Conservation (phyloP, 2,888 invertebrate species). For the Helobdella robusta region DNA sequence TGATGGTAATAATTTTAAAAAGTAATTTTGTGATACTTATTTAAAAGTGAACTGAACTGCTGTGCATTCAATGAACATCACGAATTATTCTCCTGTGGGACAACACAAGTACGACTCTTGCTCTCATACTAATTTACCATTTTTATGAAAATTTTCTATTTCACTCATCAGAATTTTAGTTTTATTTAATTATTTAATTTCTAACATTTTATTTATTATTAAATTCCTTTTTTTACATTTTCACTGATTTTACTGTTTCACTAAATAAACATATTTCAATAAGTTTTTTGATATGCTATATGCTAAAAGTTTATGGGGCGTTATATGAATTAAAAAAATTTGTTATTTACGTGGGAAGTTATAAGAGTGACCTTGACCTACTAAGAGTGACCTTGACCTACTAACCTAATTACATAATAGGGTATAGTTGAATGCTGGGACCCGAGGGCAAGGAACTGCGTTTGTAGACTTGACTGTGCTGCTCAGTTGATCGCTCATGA, state of each 20-base stretch:
- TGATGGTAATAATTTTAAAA: background rate
- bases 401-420: too few species aligned
- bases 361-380: too few species aligned
- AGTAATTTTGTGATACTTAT: too few species aligned
- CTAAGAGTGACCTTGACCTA: background rate
- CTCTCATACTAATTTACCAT: too few species aligned
- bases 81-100: constrained; percentile 74
- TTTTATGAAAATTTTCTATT: background rate
- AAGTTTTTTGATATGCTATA: too few species aligned
- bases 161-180: background rate
- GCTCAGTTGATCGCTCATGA: background rate
- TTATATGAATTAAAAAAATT: too few species aligned
- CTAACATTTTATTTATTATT: background rate
- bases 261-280: too few species aligned
- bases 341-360: too few species aligned
- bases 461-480: background rate
- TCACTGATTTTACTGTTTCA: background rate
- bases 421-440: constrained; percentile 22
- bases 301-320: too few species aligned
- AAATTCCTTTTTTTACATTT: background rate
- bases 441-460: constrained; percentile 5
- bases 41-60: constrained; percentile 56
- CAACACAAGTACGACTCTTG: constrained; percentile 48
- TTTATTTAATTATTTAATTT: background rate
- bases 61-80: constrained; percentile 78